A percentile compares a stretch with the other conserved stretches of the same genome.
These are phyloP conservation scores for Drosophila watanabei DNA, from an alignment of 1,140 invertebrate genomes.

Conservation along the genomic window DNA sequence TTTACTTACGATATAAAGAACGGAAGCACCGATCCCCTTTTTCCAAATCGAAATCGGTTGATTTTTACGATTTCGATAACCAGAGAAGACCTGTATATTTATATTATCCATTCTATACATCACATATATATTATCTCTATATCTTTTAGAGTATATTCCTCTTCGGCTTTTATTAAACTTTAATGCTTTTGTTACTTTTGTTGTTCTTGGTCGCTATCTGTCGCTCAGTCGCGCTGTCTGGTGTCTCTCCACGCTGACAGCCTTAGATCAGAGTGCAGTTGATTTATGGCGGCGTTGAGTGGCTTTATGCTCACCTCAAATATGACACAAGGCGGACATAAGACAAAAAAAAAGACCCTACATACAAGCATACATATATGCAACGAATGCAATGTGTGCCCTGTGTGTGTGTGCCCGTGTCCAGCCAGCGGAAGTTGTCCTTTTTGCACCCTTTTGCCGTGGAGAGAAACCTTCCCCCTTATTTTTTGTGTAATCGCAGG, in stretches of 20 bases:
- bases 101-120: background rate
- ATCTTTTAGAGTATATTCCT: background rate
- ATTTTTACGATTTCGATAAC: too few relatives aligned
- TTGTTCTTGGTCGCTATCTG: conserved; percentile 43
- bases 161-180: background rate
- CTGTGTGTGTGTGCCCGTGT: conserved; percentile 16
- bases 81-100: background rate
- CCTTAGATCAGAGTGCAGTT: conserved; percentile 81
- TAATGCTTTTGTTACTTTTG: conserved; percentile 12
- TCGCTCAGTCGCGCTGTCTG: conserved; percentile 42
- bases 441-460: conserved; percentile 60
- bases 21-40: too few relatives aligned
- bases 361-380: conserved; percentile 1
- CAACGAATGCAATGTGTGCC: background rate
- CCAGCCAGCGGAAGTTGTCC: conserved; percentile 68
- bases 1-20: too few relatives aligned
- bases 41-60: too few relatives aligned
- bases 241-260: conserved; percentile 57
- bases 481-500: conserved; percentile 33
- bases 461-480: conserved; percentile 25
- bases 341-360: conserved; percentile 21
- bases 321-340: conserved; percentile 74
- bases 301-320: conserved; percentile 82
- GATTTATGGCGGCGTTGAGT: conserved; percentile 83
- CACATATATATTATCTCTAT: background rate